Evolutionary conservation across 2,888 invertebrate species (phyloP).

Genomic region (Acanthosepion pharaonis): DNA sequence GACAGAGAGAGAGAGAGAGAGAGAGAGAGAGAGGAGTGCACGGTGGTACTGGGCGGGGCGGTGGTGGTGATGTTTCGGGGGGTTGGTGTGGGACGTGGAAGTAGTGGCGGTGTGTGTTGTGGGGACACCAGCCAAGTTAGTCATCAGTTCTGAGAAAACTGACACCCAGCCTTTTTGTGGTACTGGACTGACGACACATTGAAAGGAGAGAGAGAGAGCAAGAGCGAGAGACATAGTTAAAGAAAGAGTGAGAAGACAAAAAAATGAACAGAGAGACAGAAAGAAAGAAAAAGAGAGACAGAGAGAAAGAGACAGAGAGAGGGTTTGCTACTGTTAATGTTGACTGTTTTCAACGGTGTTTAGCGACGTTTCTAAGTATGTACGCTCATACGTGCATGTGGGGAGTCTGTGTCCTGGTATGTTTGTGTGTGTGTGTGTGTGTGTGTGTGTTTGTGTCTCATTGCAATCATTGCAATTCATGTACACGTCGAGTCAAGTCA

Average conservation of each 20-base stretch:
- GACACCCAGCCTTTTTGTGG: neutral
- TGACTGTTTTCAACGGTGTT: too few relatives aligned
- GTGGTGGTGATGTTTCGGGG: neutral
- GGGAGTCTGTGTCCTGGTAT: too few relatives aligned
- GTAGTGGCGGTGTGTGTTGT: too few relatives aligned
- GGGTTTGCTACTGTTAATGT: neutral
- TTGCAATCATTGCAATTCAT: neutral
- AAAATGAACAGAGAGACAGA: neutral
- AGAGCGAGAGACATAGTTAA: neutral
- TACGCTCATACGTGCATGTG: too few relatives aligned
- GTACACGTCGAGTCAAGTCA: too few relatives aligned
- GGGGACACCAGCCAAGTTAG: neutral
- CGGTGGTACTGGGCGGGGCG: neutral
- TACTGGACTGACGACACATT: neutral
- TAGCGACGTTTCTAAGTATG: too few relatives aligned
- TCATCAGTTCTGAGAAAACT: slow-evolving; percentile 23
- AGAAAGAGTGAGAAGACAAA: neutral
- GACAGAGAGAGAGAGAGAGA: neutral
- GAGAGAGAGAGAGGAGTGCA: neutral
- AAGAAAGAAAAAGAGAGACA: neutral
- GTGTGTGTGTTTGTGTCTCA: neutral
- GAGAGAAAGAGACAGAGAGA: slow-evolving; percentile 25
- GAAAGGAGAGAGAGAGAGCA: neutral
- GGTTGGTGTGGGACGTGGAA: neutral
- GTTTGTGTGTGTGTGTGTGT: neutral